Evolutionary conservation across 2,888 invertebrate genomes (phyloP), one percentile per base, ranked within the genome.

Genomic region (Pseudococcus viburni): DNA sequence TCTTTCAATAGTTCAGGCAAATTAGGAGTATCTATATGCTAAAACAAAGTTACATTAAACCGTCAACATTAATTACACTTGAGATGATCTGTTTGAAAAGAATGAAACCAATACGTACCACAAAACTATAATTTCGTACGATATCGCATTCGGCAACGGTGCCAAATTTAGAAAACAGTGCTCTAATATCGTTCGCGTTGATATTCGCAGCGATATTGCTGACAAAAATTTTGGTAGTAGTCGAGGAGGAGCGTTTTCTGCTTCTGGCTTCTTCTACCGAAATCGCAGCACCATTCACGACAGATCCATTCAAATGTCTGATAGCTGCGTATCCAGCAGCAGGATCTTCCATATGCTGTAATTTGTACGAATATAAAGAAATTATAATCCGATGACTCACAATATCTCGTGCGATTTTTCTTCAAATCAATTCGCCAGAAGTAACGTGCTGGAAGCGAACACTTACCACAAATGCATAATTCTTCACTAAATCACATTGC

Each of bases 401-500:
- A 42, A 7, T 7, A 42, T 5, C 42, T 8, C 42, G 8, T 42
- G 42, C 1, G 42, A 8, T 42, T 42, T 6, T 1, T 42, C 42
- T 42, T 6, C 17, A 33, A 22, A 73, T 6, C 3, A 11, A 33
- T 73, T 33, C 12, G 5, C 73, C 19, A 8, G 0, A 26, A 80
- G 42, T 42, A 64, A 39, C 33, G n/a, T 42, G 9, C 42, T 5
- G 5, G 9, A 5, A 42, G 26, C 73, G 19, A 68, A 89, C 87
- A 92, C 93, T 93, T 91, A 94, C 94, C 93, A 99, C 98, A 94
- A 99, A 99, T 91, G 98, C 99, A 95, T 97, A 99, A 94, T 98
- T 98, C 93, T 98, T 97, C 91, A 98, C 96, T 92, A 99, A 96
- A 94, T 98, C 98, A 93, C 98, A 98, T 93, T 99, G 99, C 92